These are phyloP conservation scores for Lacerta bilineata DNA, from an alignment of 2,797 vertebrate genomes.

Conservation along the genomic window DNA sequence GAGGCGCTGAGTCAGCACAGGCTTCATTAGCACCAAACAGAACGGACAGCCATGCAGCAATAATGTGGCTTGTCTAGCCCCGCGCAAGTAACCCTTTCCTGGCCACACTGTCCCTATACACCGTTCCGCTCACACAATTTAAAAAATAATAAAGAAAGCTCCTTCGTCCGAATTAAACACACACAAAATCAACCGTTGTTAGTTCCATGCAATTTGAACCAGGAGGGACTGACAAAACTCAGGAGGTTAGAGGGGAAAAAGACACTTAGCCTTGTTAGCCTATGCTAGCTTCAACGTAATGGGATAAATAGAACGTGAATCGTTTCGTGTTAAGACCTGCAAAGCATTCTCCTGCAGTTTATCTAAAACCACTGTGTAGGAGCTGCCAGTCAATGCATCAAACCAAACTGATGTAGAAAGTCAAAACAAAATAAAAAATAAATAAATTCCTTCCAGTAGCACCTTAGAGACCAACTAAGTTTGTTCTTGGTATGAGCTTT, in stretches of 20 bases:
- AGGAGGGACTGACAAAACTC: not conserved
- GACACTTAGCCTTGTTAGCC: not conserved
- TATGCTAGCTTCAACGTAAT: not conserved
- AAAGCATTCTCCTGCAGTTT: not conserved
- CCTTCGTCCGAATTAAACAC: not conserved
- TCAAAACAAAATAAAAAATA: no score
- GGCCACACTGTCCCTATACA: not conserved
- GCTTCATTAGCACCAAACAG: conserved; percentile 29
- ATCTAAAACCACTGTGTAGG: not conserved
- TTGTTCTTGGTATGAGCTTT: no score
- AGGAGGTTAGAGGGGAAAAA: no score
- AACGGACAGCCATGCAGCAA: conserved; percentile 3
- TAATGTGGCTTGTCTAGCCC: not conserved
- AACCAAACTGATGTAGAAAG: not conserved
- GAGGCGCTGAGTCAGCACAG: conserved; percentile 3
- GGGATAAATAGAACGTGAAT: not conserved
- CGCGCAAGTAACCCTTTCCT: not conserved
- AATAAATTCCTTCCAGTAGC: no score
- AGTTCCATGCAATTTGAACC: not conserved
- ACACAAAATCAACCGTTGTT: not conserved
- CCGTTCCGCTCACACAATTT: not conserved
- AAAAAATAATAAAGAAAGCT: no score
- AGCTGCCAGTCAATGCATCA: not conserved
- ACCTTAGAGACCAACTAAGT: no score
- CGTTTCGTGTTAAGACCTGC: not conserved